These are phyloP conservation scores for Cephus pulcher DNA, from an alignment of 2,888 invertebrate genomes.

Conservation along the genomic window DNA sequence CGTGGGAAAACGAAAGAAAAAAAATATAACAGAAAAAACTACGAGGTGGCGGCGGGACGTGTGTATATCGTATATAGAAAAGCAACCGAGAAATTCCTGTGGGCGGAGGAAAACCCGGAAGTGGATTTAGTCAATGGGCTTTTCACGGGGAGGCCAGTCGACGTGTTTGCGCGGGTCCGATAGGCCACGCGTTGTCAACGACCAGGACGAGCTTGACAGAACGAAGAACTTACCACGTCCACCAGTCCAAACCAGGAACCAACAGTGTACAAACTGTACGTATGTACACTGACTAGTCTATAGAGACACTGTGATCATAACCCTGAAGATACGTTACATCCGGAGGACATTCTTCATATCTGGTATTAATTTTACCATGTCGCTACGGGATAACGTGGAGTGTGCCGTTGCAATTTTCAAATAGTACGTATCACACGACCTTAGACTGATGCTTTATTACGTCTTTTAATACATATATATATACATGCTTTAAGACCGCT, in stretches of 20 bases:
- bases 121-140: conserved; percentile 1
- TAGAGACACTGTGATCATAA: background rate
- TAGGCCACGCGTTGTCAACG: background rate
- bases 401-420: conserved; percentile 45
- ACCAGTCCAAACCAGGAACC: background rate
- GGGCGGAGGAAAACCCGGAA: background rate
- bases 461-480: background rate
- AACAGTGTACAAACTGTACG: background rate
- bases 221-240: background rate
- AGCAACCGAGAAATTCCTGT: background rate
- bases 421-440: conserved; percentile 40
- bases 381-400: conserved; percentile 34
- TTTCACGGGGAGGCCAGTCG: background rate
- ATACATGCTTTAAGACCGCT: background rate
- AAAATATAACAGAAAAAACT: background rate
- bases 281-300: background rate
- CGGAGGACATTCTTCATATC: conserved; percentile 15
- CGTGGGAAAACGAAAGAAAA: background rate
- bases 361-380: conserved; percentile 23
- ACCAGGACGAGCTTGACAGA: background rate
- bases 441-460: background rate
- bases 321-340: background rate
- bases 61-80: background rate
- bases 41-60: background rate
- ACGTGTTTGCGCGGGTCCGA: background rate